Evolutionary conservation across 2,888 invertebrate genomes (phyloP).

Genomic region (Eudemis profundana): DNA sequence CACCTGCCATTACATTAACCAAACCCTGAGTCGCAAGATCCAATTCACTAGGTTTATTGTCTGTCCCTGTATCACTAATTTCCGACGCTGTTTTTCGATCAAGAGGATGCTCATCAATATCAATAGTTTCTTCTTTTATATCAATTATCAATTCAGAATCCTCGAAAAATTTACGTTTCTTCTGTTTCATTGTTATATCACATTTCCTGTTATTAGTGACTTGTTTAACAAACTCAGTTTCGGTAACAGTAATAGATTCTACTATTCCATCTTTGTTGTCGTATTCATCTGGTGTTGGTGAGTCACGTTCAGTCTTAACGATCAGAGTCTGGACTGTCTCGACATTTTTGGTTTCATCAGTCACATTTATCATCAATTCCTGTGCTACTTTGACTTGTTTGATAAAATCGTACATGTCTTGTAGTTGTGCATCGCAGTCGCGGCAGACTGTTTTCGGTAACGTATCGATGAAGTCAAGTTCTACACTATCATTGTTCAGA

Average conservation of each 20-base stretch:
- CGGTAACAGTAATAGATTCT: not conserved
- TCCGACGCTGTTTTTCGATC: not conserved
- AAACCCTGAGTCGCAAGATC: too few species aligned
- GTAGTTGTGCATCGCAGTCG: conserved; percentile 2
- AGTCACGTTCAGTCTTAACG: not conserved
- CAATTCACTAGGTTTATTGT: not conserved
- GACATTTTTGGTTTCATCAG: not conserved
- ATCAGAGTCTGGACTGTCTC: not conserved
- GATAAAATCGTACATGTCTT: conserved; percentile 11
- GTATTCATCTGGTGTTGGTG: not conserved
- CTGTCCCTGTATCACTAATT: not conserved
- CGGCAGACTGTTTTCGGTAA: conserved; percentile 11
- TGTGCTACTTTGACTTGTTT: conserved; percentile 21
- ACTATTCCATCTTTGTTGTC: not conserved
- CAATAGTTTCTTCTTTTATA: not conserved
- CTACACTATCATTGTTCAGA: conserved; percentile 3
- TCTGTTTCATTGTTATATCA: not conserved
- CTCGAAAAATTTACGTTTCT: not conserved
- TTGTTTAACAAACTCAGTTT: not conserved
- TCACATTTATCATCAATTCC: not conserved
- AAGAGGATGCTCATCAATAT: not conserved
- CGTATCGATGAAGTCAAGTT: conserved; percentile 6
- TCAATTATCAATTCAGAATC: not conserved
- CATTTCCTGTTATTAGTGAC: not conserved
- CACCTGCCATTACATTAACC: too few species aligned